Conservation (phyloP, 2,888 invertebrate species). For the Calameuta filiformis region DNA sequence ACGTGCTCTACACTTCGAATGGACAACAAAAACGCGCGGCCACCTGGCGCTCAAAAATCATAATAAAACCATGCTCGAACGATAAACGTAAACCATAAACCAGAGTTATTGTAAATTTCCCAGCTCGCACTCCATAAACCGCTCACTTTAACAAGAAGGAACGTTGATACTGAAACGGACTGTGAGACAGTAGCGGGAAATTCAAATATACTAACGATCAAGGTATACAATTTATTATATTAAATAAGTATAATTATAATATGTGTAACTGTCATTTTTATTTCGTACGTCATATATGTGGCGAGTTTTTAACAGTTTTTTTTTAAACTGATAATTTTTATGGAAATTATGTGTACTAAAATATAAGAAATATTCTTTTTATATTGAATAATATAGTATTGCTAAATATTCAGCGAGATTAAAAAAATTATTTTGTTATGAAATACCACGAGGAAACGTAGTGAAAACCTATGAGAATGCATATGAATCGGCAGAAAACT, state of each 20-base stretch:
- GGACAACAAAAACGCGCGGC: conserved; percentile 51
- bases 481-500: not conserved
- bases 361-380: not conserved
- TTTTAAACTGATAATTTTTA: not conserved
- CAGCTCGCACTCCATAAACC: not conserved
- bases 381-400: not conserved
- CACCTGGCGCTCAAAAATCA: conserved; percentile 55
- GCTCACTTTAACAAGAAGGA: not conserved
- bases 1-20: conserved; percentile 36
- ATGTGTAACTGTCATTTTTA: too few relatives aligned
- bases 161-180: not conserved
- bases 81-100: conserved; percentile 41
- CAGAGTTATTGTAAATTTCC: conserved; percentile 31
- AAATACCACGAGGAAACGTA: not conserved
- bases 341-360: not conserved
- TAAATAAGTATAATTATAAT: not conserved
- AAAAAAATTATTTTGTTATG: not conserved
- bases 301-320: too few relatives aligned
- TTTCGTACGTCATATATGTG: too few relatives aligned
- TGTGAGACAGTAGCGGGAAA: not conserved
- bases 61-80: conserved; percentile 47
- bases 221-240: not conserved
- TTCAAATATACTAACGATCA: not conserved
- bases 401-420: too few relatives aligned
- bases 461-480: not conserved